Evolutionary conservation across 2,888 invertebrate genomes (phyloP).

Genomic region (Oxyteleia sp.): DNA sequence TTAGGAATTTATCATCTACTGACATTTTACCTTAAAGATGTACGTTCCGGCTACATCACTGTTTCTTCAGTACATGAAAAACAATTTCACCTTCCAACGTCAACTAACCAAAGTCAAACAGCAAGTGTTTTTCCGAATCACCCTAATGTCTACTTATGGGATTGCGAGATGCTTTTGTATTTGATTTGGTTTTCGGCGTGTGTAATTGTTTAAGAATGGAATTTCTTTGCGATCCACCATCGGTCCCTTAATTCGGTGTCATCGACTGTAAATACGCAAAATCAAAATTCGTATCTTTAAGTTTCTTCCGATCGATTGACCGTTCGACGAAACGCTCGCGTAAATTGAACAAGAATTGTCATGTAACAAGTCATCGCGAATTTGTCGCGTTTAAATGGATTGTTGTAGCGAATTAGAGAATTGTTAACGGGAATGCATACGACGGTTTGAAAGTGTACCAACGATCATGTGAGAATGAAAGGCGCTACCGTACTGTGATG

Average conservation of each 20-base stretch:
- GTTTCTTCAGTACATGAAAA: no score
- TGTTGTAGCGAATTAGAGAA: conserved; percentile 83
- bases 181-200: conserved; percentile 23
- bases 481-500: conserved; percentile 88
- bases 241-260: conserved; percentile 13
- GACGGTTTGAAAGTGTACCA: conserved; percentile 81
- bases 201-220: conserved; percentile 14
- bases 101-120: no score
- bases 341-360: conserved; percentile 47
- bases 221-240: background rate
- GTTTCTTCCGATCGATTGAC: conserved; percentile 15
- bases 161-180: conserved; percentile 13
- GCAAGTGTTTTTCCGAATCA: no score
- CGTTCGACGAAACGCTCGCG: background rate
- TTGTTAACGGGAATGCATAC: conserved; percentile 83
- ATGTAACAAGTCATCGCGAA: conserved; percentile 34
- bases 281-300: conserved; percentile 30
- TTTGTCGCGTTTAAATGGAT: conserved; percentile 80
- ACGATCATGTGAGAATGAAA: conserved; percentile 85
- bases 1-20: no score
- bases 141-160: conserved; percentile 22
- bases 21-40: no score
- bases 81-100: no score
- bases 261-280: conserved; percentile 48
- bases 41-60: no score